Conservation (phyloP, 2,113 vertebrate genomes). For the Riparia riparia region DNA sequence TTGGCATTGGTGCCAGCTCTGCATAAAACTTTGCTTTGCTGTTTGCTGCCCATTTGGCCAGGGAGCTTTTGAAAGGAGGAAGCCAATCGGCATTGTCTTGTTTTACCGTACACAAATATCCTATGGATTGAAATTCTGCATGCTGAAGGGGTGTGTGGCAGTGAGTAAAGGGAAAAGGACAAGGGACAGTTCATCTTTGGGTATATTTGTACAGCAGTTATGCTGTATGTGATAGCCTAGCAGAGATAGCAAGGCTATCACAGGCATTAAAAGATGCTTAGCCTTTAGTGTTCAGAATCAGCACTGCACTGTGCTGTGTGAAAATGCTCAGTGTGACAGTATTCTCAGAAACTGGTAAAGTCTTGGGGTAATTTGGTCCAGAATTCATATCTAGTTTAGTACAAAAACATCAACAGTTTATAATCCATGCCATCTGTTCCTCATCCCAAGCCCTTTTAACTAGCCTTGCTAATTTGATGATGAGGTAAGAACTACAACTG, state of each 20-base stretch:
- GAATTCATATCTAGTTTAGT: neutral
- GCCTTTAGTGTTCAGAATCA: neutral
- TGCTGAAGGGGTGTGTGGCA: neutral
- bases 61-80: neutral
- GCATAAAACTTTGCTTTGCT: neutral
- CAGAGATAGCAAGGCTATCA: neutral
- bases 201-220: neutral
- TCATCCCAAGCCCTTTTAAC: neutral
- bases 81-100: neutral
- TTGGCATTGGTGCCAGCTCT: neutral
- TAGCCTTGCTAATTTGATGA: constrained; percentile 21
- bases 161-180: neutral
- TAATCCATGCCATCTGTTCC: constrained; percentile 28
- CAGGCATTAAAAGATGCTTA: neutral
- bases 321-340: neutral
- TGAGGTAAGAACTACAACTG: neutral
- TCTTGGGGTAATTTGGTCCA: neutral
- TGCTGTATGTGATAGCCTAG: neutral
- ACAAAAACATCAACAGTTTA: neutral
- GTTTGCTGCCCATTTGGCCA: neutral
- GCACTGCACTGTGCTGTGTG: neutral
- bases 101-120: neutral
- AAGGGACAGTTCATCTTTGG: neutral
- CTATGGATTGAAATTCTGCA: neutral
- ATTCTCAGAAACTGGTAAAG: neutral